Percentiles rank a stretch among this genome's conserved stretches.
phyloP scores from a whole-genome alignment of 2,113 vertebrate genomes.

The Nesoenas mayeri region DNA sequence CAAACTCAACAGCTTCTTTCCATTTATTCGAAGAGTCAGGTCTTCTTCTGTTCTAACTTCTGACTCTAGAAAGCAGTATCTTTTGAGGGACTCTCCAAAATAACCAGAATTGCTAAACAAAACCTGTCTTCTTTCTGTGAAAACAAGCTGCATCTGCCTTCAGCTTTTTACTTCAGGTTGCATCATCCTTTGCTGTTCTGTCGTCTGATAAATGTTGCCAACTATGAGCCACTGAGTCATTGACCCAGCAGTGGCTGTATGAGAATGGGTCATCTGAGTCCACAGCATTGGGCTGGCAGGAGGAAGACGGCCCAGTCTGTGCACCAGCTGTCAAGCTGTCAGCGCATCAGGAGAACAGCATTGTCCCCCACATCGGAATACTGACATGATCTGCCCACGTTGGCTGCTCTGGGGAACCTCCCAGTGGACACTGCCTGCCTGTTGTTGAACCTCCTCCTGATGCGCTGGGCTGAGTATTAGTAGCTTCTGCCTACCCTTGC shows the following conservation, averaged over 20 bases:
- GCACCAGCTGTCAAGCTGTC: neutral
- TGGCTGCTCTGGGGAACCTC: neutral
- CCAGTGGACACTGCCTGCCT: neutral
- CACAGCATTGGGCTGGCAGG: neutral
- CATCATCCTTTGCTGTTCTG: slow-evolving; percentile 32
- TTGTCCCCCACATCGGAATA: neutral
- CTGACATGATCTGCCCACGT: neutral
- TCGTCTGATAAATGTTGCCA: neutral
- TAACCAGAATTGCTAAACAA: neutral
- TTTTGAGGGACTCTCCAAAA: neutral
- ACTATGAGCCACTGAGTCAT: slow-evolving; percentile 7
- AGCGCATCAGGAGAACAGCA: neutral
- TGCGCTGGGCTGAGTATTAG: neutral
- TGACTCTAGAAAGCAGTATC: slow-evolving; percentile 24
- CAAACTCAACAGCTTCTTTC: slow-evolving; percentile 17
- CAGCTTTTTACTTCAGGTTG: slow-evolving; percentile 45
- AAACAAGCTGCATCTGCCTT: neutral
- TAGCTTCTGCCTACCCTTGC: neutral
- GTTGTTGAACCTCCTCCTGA: neutral
- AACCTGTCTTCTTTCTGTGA: neutral
- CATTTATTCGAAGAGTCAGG: neutral
- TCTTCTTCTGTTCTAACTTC: neutral
- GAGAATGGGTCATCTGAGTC: slow-evolving; percentile 26
- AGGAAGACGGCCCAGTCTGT: neutral
- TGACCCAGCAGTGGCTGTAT: neutral